These are phyloP conservation scores for Lepidocolaptes lacrymiger DNA, from an alignment of 2,797 vertebrate species.

Conservation along the genomic window DNA sequence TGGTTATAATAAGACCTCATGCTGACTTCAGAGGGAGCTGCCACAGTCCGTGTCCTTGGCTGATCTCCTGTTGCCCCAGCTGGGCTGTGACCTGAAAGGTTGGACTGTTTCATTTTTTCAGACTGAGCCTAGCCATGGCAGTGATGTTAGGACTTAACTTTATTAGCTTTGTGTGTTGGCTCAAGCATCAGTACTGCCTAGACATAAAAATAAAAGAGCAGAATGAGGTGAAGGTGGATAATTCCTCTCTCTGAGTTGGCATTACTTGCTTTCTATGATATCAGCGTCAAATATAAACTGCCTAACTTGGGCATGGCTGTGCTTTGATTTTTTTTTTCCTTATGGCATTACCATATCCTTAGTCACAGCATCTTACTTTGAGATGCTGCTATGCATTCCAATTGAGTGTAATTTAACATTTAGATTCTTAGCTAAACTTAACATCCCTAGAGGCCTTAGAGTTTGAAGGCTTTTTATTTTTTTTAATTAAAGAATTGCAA, in stretches of 20 bases:
- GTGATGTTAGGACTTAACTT: neutral
- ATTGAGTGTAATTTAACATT: neutral
- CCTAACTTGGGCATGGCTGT: neutral
- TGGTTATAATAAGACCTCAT: neutral
- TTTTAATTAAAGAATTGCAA: neutral
- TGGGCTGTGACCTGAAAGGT: neutral
- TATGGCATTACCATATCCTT: neutral
- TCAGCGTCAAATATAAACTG: neutral
- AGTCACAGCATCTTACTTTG: neutral
- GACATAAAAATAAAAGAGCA: neutral
- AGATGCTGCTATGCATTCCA: neutral
- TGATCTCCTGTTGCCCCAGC: neutral
- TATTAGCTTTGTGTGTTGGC: neutral
- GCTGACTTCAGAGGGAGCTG: slow-evolving; percentile 25
- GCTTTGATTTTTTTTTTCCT: neutral
- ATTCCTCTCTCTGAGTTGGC: neutral
- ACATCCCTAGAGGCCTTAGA: neutral
- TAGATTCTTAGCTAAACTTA: slow-evolving; percentile 10
- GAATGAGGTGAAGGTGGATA: neutral
- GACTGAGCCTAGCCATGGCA: neutral
- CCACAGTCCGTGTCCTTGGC: neutral
- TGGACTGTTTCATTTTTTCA: neutral
- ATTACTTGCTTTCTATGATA: neutral
- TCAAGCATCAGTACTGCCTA: neutral
- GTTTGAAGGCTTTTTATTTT: neutral